These are phyloP conservation scores for Tinea pellionella DNA, from an alignment of 2,888 invertebrate genomes.

Conservation along the genomic window DNA sequence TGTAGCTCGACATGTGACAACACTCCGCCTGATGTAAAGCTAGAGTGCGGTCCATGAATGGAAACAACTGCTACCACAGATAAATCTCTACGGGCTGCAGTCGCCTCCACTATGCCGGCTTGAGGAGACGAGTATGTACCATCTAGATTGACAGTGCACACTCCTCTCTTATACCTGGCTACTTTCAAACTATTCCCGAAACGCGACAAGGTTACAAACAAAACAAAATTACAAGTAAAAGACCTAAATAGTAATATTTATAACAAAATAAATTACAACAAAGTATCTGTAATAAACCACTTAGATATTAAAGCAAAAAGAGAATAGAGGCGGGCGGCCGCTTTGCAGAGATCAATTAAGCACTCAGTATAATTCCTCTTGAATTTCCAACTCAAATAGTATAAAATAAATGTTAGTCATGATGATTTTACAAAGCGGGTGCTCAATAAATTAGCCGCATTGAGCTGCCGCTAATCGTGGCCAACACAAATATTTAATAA, in stretches of 20 bases:
- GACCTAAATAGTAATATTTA: neutral
- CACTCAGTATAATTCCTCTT: constrained; percentile 10
- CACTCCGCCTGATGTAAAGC: too few species aligned
- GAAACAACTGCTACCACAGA: too few species aligned
- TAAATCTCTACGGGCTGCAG: too few species aligned
- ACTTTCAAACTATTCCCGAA: too few species aligned
- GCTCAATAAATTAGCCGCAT: constrained; percentile 53
- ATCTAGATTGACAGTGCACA: too few species aligned
- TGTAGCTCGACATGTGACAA: too few species aligned
- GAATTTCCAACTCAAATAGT: constrained; percentile 12
- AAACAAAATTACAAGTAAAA: too few species aligned
- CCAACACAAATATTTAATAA: constrained; percentile 71
- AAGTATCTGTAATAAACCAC: neutral
- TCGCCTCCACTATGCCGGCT: too few species aligned
- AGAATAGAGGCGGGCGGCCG: neutral
- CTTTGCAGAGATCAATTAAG: constrained; percentile 10
- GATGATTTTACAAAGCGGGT: constrained; percentile 14
- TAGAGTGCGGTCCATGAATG: too few species aligned
- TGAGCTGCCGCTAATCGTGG: constrained; percentile 62
- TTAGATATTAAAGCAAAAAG: constrained; percentile 2
- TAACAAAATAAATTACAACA: neutral
- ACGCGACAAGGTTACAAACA: too few species aligned
- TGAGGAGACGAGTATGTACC: too few species aligned
- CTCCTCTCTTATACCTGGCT: too few species aligned
- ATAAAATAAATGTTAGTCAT: constrained; percentile 14